A percentile compares a stretch with the other conserved stretches of the same genome.
Evolutionary conservation across 2,888 invertebrate species (phyloP).

Genomic region (Busseola fusca): DNA sequence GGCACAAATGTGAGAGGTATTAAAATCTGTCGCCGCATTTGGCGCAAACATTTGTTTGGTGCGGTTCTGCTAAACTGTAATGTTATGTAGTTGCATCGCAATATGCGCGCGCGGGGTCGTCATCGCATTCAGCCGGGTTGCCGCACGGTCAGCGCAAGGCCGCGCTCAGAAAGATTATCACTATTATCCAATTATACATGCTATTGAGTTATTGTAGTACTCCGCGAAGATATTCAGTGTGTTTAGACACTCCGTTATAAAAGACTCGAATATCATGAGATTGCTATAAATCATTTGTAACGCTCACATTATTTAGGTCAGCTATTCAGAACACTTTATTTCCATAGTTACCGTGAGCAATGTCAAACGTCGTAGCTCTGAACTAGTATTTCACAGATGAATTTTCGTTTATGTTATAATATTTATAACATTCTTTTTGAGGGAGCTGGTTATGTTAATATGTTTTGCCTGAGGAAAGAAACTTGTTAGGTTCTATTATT

Average conservation of each 20-base stretch:
- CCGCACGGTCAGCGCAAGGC: slow-evolving; percentile 77
- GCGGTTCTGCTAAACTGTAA: slow-evolving; percentile 51
- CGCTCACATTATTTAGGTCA: slow-evolving; percentile 57
- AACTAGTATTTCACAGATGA: slow-evolving; percentile 32
- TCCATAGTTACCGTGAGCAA: slow-evolving; percentile 48
- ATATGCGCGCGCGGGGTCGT: slow-evolving; percentile 31
- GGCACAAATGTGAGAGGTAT: slow-evolving; percentile 58
- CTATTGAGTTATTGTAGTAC: slow-evolving; percentile 77
- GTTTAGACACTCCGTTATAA: slow-evolving; percentile 67
- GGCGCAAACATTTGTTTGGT: slow-evolving; percentile 64
- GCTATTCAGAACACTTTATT: slow-evolving; percentile 55
- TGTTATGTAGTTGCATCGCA: slow-evolving; percentile 21
- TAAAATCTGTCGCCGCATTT: slow-evolving; percentile 63
- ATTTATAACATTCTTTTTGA: slow-evolving; percentile 29
- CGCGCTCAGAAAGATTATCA: slow-evolving; percentile 77
- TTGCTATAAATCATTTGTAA: slow-evolving; percentile 54
- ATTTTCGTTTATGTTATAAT: slow-evolving; percentile 32
- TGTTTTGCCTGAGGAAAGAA: slow-evolving; percentile 19
- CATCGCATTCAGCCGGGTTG: slow-evolving; percentile 57
- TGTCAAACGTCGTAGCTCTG: slow-evolving; percentile 43
- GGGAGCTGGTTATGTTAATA: slow-evolving; percentile 37
- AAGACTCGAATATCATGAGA: slow-evolving; percentile 62
- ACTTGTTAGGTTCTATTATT: slow-evolving; percentile 18
- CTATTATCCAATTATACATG: slow-evolving; percentile 84
- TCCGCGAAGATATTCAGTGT: slow-evolving; percentile 65